Base-by-base conservation (phyloP, 2,113 vertebrate genomes). In the Rhizomys pruinosus region DNA sequence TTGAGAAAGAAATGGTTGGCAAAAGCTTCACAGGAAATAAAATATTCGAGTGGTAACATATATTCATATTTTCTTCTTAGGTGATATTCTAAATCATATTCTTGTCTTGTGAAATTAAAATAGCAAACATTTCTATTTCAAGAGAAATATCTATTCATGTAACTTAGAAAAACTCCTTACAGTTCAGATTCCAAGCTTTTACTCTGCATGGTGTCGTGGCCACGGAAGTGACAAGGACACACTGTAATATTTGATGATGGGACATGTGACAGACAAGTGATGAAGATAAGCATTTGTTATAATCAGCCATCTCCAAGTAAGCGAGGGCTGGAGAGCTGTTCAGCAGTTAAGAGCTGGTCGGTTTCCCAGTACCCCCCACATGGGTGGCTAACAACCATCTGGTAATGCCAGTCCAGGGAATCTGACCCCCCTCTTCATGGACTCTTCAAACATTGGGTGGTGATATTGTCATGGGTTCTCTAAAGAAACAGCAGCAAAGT, bases 11-110 rank as follows among this genome's bases (percentile, higher is more conserved):
- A 69, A 89, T 9, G 15, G 9, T 64, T 89, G 37, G 39, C 57
- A 74, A 69, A n/a, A 55, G 10, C 52, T 42, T 92, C 69, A 71
- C 32, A 82, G 61, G 78, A 89, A 85, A 90, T 20, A 84, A 93
- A 61, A 89, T 37, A 34, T 55, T 72, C 37, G 55, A 63, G 47
- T 20, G 72, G 10, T 68, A 68, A 69, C 68, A 17, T 87, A 22
- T 76, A 55, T 32, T 87, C 77, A 19, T 76, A 57, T 23, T 89
- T 64, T 86, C 74, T 59, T 68, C 66, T 69, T 91, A 76, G 55
- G n/a, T 81, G 68, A 29, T 79, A 37, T 86, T 89, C 88, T 88
- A 34, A 91, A 81, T 90, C 27, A 32, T 23, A 42, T 22, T 78
- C 34, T 82, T 37, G 13, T 42, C 90, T 39, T 19, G 2, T 32